Percentiles rank a stretch among this genome's conserved stretches.
Conservation (phyloP, 2,113 vertebrate genomes). For the Phylloscopus whistleri region DNA sequence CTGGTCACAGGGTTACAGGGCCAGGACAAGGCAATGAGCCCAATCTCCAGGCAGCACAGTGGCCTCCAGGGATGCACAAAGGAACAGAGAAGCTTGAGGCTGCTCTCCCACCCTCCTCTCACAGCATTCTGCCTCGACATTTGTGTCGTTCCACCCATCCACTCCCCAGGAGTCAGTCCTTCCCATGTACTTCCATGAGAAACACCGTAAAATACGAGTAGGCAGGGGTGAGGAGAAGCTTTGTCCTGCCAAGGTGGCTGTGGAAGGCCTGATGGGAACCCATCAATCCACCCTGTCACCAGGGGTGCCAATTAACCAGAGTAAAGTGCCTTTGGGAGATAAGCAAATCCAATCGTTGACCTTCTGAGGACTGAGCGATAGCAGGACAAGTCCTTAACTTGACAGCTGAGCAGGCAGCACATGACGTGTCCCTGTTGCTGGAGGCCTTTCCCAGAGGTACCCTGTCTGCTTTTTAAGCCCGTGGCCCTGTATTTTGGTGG, state of each 20-base stretch:
- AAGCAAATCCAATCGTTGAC: slow-evolving; percentile 58
- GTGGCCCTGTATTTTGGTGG: neutral
- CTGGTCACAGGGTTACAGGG: neutral
- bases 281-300: slow-evolving; percentile 32
- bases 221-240: neutral
- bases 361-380: slow-evolving; percentile 29
- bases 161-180: neutral
- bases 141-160: neutral
- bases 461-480: neutral
- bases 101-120: neutral
- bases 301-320: slow-evolving; percentile 37
- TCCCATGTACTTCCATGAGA: neutral
- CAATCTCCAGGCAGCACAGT: neutral
- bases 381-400: slow-evolving; percentile 33
- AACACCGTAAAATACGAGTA: neutral
- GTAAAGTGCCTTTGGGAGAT: slow-evolving; percentile 37
- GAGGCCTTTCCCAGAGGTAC: neutral
- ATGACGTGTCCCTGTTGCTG: neutral
- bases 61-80: neutral
- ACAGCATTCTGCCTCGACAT: neutral
- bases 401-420: slow-evolving; percentile 16
- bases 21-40: neutral
- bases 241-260: neutral
- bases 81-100: neutral
- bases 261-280: neutral